These are phyloP conservation scores for Sphyrna mokarran DNA, from an alignment of 2,113 vertebrate species.

Conservation along the genomic window DNA sequence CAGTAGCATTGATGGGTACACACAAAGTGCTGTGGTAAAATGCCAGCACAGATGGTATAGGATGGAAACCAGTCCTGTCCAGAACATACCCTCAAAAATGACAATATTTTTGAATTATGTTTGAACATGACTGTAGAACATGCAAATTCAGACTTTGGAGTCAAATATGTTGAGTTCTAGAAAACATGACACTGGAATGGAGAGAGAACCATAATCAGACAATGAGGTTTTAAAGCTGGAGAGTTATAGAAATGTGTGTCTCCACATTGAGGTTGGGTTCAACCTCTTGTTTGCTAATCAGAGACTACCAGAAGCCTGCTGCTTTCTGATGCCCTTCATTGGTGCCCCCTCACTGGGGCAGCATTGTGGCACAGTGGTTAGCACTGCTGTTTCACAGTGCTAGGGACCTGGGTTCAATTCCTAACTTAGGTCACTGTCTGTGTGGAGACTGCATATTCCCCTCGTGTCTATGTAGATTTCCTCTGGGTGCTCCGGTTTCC, in stretches of 20 bases:
- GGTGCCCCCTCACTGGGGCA: too few relatives aligned
- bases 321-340: neutral
- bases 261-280: neutral
- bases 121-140: neutral
- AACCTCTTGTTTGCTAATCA: neutral
- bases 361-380: too few relatives aligned
- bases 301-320: neutral
- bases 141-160: neutral
- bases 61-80: neutral
- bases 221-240: neutral
- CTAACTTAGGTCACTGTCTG: too few relatives aligned
- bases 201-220: neutral
- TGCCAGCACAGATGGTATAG: neutral
- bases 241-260: neutral
- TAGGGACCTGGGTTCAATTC: too few relatives aligned
- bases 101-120: neutral
- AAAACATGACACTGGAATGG: neutral
- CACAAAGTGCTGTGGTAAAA: neutral
- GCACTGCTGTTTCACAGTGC: too few relatives aligned
- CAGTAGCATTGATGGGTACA: neutral
- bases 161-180: neutral
- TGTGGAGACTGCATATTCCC: too few relatives aligned
- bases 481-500: too few relatives aligned
- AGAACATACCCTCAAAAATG: neutral
- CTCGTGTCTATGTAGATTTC: too few relatives aligned